Evolutionary conservation across 2,888 invertebrate genomes (phyloP).

Genomic region (Amblyteles armatorius): DNA sequence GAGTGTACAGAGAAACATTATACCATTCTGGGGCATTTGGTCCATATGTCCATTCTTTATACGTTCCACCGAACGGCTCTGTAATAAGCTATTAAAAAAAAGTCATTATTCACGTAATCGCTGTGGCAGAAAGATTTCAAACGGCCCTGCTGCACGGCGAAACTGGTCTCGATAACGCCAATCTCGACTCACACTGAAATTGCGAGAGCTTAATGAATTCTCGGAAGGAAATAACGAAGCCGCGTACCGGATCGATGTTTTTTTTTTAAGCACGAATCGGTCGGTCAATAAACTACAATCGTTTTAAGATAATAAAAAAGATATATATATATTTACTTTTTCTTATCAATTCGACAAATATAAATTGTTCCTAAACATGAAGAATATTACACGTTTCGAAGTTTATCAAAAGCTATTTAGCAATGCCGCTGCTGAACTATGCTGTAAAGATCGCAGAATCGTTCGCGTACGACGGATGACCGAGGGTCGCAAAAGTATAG

Average conservation of each 20-base stretch:
- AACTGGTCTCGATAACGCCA: constrained; percentile 40
- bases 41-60: constrained; percentile 56
- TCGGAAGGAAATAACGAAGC: not conserved
- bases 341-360: constrained; percentile 65
- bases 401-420: constrained; percentile 11
- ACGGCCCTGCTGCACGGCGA: constrained; percentile 36
- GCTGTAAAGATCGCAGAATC: constrained; percentile 18
- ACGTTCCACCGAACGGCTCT: constrained; percentile 19
- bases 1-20: constrained; percentile 59
- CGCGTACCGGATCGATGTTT: not conserved
- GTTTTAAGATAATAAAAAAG: constrained; percentile 40
- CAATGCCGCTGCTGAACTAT: constrained; percentile 22
- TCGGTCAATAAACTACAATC: constrained; percentile 7
- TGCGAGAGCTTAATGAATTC: constrained; percentile 4
- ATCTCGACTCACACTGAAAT: not conserved
- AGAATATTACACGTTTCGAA: constrained; percentile 43
- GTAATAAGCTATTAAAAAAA: constrained; percentile 33
- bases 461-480: constrained; percentile 18
- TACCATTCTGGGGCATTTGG: constrained; percentile 40
- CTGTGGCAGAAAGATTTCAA: constrained; percentile 44
- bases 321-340: constrained; percentile 46
- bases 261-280: not conserved
- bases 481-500: constrained; percentile 23
- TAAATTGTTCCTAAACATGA: constrained; percentile 66
- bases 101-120: constrained; percentile 47